Evolutionary conservation across 2,888 invertebrate species (phyloP), one percentile per base, ranked within the genome.

Genomic region (Clistopyga incitator): DNA sequence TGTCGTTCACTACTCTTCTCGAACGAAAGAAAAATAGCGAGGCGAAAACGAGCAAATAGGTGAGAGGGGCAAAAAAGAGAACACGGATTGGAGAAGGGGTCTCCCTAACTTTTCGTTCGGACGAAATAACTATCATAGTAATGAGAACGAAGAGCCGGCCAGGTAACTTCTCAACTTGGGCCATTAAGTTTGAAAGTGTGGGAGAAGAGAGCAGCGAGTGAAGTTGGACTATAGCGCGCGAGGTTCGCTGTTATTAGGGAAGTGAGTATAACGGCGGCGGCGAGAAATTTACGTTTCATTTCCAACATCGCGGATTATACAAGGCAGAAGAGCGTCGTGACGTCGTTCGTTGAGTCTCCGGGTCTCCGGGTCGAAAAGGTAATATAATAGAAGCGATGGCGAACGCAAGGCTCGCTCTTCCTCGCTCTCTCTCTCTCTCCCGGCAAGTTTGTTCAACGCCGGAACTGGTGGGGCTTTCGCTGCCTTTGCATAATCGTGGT

Each of bases 271-370:
- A 72, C 42, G 54, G 38, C 15, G 38, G 59, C 75, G 61, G 78
- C 56, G 81, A 81, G 77, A 78, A 84, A 84, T 84, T 81, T 78
- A 84, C 81, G 84, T 81, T 81, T 84, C 84, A 81, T 84, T 81
- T 78, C 70, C 78, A 84, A 70, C 75, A 81, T 81, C 77, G 61
- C 47, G 80, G 74, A 80, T 80, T 81, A 83, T 74, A 61, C 68
- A 70, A 64, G 80, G 59, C 38, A 70, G 67, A 45, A 54, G 64
- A 54, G 54, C 52, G n/a, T 70, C 59, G 78, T 70, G 70, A 70
- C 74, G 78, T 84, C 68, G 70, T 81, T 78, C 64, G 77, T 81
- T 81, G 84, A 84, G 78, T 80, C 72, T 77, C 23, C 61, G 50
- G 42, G 3, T n/a, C 74, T 78, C 34, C 45, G 54, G 11, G 61